Evolutionary conservation across 2,113 vertebrate genomes (phyloP), one percentile per base, ranked within the genome.

Genomic region (Nannospalax galili): DNA sequence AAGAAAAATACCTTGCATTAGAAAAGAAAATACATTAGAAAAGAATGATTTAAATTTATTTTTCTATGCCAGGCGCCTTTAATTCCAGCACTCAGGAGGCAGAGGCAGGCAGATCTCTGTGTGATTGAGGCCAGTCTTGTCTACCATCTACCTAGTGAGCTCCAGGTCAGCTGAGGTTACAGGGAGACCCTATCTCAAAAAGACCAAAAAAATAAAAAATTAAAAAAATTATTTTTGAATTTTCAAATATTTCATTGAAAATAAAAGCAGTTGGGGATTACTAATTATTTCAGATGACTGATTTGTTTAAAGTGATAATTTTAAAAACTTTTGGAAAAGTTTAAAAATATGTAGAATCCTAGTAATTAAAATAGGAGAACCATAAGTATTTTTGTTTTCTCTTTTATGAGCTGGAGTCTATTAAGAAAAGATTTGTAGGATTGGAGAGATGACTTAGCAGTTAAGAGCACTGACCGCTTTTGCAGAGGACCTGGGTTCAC

Each of bases 221-320:
- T n/a, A n/a, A n/a, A n/a, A n/a, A n/a, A n/a, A n/a, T n/a, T n/a
- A n/a, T 32, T 88, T 87, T 81, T 78, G 62, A 52, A 52, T 92
- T 93, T 94, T 90, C 58, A 88, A 3, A 84, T 77, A 64, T 95
- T 89, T 96, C n/a, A 72, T 1, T 93, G 20, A 89, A 91, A 81
- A 60, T 89, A 74, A 73, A 92, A 84, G 8, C 80, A 88, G 2
- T 14, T 92, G 35, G 9, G 28, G 8, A 88, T 77, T 85, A 45
- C 58, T n/a, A 37, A 2, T 32, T 70, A 73, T 28, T 93, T 89
- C n/a, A 86, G 26, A 91, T 91, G 88, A 26, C 64, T 81, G 0
- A 92, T 97, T 96, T 95, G 56, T 77, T 87, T 97, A 89, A 97
- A 75, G 17, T 80, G 58, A 58, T 95, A 32, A 77, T 92, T 94